Conservation (phyloP, 2,113 vertebrate genomes). For the Poicephalus gulielmi region DNA sequence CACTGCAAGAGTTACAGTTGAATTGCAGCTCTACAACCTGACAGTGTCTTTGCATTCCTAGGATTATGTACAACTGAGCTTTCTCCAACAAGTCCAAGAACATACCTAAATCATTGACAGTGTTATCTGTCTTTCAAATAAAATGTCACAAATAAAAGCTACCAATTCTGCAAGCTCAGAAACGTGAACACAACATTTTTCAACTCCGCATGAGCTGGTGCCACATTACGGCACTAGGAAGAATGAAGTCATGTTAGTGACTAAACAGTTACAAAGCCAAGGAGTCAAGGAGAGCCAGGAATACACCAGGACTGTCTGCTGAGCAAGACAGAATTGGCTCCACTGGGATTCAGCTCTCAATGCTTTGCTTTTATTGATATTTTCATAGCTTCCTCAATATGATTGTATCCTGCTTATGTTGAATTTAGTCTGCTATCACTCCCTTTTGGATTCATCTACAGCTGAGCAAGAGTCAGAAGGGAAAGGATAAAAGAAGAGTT, state of each 20-base stretch:
- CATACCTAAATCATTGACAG: neutral
- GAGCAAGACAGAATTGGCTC: neutral
- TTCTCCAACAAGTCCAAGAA: neutral
- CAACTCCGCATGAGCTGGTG: neutral
- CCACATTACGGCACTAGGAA: neutral
- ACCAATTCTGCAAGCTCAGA: neutral
- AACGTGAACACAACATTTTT: neutral
- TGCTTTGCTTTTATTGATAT: neutral
- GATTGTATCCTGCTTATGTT: neutral
- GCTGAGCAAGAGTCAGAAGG: neutral
- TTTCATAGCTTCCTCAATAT: neutral
- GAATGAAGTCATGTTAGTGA: neutral
- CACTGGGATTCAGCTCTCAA: neutral
- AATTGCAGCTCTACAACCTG: neutral
- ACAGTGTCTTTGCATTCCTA: neutral
- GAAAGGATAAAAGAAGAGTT: neutral
- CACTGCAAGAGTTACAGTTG: neutral
- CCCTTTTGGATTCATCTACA: neutral
- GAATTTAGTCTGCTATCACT: neutral
- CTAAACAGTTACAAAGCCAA: neutral
- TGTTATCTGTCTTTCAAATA: neutral
- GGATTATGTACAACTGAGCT: neutral
- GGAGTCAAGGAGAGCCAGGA: neutral
- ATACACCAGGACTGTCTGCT: neutral
- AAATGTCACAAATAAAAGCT: neutral